Evolutionary conservation across 2,888 invertebrate genomes (phyloP).

Genomic region (Xestobium rufovillosum): DNA sequence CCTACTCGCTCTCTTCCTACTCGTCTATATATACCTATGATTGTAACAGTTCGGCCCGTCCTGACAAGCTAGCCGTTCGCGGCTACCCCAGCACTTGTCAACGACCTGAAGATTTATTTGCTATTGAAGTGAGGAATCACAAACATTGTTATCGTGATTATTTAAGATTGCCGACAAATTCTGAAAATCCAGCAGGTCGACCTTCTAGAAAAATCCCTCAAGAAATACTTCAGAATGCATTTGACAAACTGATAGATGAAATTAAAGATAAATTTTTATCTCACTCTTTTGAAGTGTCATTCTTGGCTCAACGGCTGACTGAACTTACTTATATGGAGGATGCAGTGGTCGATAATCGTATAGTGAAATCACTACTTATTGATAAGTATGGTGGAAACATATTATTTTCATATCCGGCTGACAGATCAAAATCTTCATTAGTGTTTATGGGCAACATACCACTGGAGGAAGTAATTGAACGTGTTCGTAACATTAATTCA

Average conservation of each 20-base stretch:
- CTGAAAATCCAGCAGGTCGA: conserved; percentile 18
- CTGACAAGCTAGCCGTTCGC: no score
- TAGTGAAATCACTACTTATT: conserved; percentile 26
- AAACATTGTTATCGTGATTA: conserved; percentile 25
- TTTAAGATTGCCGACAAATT: conserved; percentile 21
- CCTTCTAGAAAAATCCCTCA: conserved; percentile 21
- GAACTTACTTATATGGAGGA: conserved; percentile 20
- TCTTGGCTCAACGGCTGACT: conserved; percentile 21
- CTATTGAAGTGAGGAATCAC: conserved; percentile 28
- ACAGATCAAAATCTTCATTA: conserved; percentile 27
- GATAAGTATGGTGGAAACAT: conserved; percentile 27
- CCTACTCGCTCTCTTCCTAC: no score
- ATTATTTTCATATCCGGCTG: conserved; percentile 26
- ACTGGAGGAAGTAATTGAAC: conserved; percentile 19
- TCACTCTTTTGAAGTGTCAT: conserved; percentile 21
- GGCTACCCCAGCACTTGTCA: conserved; percentile 27
- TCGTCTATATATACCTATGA: no score
- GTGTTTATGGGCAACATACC: conserved; percentile 25
- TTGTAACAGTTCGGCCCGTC: no score
- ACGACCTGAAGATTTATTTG: conserved; percentile 27
- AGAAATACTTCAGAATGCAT: conserved; percentile 21
- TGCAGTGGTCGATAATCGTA: conserved; percentile 15
- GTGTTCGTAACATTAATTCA: conserved; percentile 20
- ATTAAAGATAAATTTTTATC: conserved; percentile 21
- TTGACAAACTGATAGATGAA: conserved; percentile 25